Evolutionary conservation across 1,140 invertebrate genomes (phyloP).

Genomic region (Tribolium castaneum): DNA sequence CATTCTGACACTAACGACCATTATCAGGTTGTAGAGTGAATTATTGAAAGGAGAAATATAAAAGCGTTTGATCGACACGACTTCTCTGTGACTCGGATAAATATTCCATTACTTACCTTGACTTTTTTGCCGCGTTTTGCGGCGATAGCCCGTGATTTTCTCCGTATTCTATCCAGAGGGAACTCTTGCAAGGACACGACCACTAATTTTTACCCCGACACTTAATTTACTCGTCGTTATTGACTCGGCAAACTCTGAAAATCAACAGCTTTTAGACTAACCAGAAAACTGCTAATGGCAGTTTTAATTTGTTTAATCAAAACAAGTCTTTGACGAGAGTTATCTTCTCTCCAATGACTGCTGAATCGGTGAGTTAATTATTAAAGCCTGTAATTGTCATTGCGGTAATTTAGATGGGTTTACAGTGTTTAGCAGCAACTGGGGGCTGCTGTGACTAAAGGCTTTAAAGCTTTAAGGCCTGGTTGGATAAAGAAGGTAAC

Average conservation of each 20-base stretch:
- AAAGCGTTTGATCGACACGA: background rate
- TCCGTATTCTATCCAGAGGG: constrained; percentile 76
- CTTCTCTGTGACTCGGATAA: background rate
- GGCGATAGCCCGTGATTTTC: constrained; percentile 76
- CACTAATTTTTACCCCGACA: background rate
- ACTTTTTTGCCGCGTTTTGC: constrained; percentile 76
- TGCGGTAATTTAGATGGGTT: background rate
- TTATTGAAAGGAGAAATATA: background rate
- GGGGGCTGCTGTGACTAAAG: no score
- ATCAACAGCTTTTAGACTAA: background rate
- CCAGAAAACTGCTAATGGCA: background rate
- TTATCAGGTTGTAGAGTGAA: constrained; percentile 1
- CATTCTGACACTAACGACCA: constrained; percentile 16
- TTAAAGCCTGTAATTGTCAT: background rate
- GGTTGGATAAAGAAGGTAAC: no score
- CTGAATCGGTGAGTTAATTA: constrained; percentile 1
- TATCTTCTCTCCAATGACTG: background rate
- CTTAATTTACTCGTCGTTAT: background rate
- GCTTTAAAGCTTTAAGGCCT: no score
- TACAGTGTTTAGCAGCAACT: background rate
- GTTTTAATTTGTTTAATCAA: background rate
- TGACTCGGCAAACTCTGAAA: background rate
- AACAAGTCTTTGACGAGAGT: background rate
- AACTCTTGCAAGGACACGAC: background rate
- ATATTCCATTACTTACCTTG: constrained; percentile 67